Evolutionary conservation across 2,113 vertebrate species (phyloP), one percentile per base, ranked within the genome.

Genomic region (Bujurquina vittata): DNA sequence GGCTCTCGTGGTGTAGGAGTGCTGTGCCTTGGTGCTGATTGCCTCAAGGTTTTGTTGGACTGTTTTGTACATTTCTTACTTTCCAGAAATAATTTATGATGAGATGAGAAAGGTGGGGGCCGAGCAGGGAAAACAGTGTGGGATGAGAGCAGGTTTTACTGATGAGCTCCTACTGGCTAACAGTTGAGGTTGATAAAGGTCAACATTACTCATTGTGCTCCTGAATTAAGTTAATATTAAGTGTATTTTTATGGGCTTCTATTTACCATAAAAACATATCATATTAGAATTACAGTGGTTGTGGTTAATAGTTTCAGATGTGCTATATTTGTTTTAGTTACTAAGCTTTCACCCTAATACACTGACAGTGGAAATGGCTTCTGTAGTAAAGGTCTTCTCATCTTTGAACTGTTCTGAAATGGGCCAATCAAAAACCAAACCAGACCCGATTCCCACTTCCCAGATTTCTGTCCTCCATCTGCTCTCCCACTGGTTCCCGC

Each of bases 71-170:
- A 26, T 79, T 80, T 83, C 57, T 77, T n/a, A 12, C 43, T 83
- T 84, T 78, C 63, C n/a, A 86, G 78, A 74, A 76, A 81, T 83
- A 3, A 79, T 84, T 81, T 74, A 69, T 67, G 12, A 60, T 17
- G 4, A 14, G 65, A 61, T 60, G 31, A 58, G 23, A 63, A 80
- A 63, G 8, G 14, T 23, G 74, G 22, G n/a, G 60, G 54, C 56
- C 43, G 56, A 85, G 57, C 49, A 7, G 5, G 77, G 55, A 61
- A 31, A 35, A 43, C 0, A 9, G n/a, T 55, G 81, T 63, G 49
- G 75, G 85, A 87, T 82, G 76, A 79, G n/a, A 84, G 78, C 65
- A 60, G 6, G 5, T 40, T 37, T 46, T 20, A 11, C 31, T 62
- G 59, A 67, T 82, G 79, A 72, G 54, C 46, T 17, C 60, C 26